These are phyloP conservation scores for Diarsia dahlii DNA, from an alignment of 2,888 invertebrate species.

Conservation along the genomic window DNA sequence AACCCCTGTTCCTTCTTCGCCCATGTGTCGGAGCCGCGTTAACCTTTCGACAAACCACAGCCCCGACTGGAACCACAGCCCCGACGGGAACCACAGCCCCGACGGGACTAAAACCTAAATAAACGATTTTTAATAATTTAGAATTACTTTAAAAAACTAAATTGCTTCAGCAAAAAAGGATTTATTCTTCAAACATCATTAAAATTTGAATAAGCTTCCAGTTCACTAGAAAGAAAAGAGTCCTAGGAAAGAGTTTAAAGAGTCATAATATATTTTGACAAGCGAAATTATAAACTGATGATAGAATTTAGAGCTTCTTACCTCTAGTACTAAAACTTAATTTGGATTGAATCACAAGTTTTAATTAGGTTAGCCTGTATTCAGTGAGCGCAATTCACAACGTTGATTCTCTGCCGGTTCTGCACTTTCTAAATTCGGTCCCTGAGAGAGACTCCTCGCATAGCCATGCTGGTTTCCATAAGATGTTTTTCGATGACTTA, in stretches of 20 bases:
- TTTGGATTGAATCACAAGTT: background rate
- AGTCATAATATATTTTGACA: background rate
- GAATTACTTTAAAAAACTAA: background rate
- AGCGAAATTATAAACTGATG: background rate
- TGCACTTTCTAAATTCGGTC: background rate
- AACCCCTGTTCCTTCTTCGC: no score
- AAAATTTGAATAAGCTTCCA: constrained; percentile 22
- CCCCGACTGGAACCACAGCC: no score
- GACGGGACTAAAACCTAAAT: no score
- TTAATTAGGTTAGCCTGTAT: background rate
- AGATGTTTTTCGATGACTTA: no score
- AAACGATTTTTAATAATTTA: background rate
- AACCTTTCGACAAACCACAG: no score
- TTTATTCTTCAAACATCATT: constrained; percentile 31
- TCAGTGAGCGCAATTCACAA: background rate
- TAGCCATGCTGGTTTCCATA: no score
- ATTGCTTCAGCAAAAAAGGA: background rate
- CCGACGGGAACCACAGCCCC: no score
- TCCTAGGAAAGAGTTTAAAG: no score
- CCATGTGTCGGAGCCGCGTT: no score
- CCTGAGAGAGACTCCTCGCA: background rate
- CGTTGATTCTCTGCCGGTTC: background rate
- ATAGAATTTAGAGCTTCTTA: background rate
- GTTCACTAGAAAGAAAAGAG: no score
- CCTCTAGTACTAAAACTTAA: background rate